phyloP scores from a whole-genome alignment of 2,888 invertebrate genomes.

The Drosophila ustulata region DNA sequence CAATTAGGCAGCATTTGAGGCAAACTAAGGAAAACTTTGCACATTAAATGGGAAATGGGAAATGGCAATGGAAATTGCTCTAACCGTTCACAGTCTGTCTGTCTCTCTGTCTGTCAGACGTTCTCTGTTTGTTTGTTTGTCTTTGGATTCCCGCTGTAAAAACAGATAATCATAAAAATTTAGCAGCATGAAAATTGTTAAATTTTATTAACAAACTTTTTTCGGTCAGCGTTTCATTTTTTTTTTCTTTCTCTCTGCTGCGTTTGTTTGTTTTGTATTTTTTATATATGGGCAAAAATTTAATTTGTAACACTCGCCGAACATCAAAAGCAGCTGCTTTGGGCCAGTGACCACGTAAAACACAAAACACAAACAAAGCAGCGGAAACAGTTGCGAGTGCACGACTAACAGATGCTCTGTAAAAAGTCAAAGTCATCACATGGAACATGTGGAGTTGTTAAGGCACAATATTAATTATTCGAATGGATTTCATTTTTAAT shows the following conservation, averaged over 20 bases:
- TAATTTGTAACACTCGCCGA: conserved; percentile 66
- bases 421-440: not conserved
- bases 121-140: conserved; percentile 14
- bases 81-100: conserved; percentile 31
- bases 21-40: conserved; percentile 55
- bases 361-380: conserved; percentile 3
- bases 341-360: conserved; percentile 12
- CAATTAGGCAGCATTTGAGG: conserved; percentile 74
- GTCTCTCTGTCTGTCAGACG: conserved; percentile 10
- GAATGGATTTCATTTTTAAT: too few relatives aligned
- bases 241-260: not conserved
- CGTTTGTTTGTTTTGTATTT: conserved; percentile 25
- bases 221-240: conserved; percentile 35
- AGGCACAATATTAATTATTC: too few relatives aligned
- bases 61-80: conserved; percentile 53
- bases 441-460: too few relatives aligned
- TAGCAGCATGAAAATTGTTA: conserved; percentile 73
- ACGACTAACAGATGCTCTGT: conserved; percentile 1
- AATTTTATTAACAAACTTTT: conserved; percentile 74
- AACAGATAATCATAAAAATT: conserved; percentile 76
- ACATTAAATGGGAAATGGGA: conserved; percentile 63
- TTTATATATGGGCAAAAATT: conserved; percentile 49
- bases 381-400: not conserved
- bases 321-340: conserved; percentile 79
- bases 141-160: conserved; percentile 19